Conservation (phyloP, 2,888 invertebrate genomes). For the Laspeyria flexula region DNA sequence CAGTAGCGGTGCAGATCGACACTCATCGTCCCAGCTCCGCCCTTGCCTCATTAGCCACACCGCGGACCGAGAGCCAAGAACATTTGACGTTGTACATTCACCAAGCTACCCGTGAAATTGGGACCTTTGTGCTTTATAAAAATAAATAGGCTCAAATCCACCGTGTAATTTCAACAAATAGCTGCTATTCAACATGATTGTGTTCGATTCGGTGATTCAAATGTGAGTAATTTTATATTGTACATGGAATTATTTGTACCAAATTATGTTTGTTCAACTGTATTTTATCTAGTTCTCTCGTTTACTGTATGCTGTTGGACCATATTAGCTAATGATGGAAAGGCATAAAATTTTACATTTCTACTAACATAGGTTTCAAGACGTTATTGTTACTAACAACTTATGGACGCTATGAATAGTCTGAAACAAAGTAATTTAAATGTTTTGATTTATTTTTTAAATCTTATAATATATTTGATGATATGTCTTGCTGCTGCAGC, state of each 20-base stretch:
- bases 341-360: too few species aligned
- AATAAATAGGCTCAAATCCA: slow-evolving; percentile 37
- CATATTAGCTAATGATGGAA: too few species aligned
- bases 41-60: slow-evolving; percentile 53
- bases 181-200: slow-evolving; percentile 22
- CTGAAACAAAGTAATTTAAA: too few species aligned
- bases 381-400: too few species aligned
- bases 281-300: too few species aligned
- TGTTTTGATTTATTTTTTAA: too few species aligned
- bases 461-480: too few species aligned
- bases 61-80: slow-evolving; percentile 36
- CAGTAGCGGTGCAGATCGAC: slow-evolving; percentile 34
- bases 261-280: too few species aligned
- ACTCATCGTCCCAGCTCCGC: slow-evolving; percentile 34
- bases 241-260: not conserved
- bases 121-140: slow-evolving; percentile 34
- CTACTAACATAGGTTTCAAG: too few species aligned
- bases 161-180: slow-evolving; percentile 34
- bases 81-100: slow-evolving; percentile 41
- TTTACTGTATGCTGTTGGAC: too few species aligned
- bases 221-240: slow-evolving; percentile 11
- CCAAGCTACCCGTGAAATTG: slow-evolving; percentile 38
- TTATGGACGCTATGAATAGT: too few species aligned
- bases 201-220: slow-evolving; percentile 16
- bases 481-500: too few species aligned